A percentile compares a stretch with the other conserved stretches of the same genome.
phyloP scores from a whole-genome alignment of 2,113 vertebrate species.

The Puntigrus tetrazona region DNA sequence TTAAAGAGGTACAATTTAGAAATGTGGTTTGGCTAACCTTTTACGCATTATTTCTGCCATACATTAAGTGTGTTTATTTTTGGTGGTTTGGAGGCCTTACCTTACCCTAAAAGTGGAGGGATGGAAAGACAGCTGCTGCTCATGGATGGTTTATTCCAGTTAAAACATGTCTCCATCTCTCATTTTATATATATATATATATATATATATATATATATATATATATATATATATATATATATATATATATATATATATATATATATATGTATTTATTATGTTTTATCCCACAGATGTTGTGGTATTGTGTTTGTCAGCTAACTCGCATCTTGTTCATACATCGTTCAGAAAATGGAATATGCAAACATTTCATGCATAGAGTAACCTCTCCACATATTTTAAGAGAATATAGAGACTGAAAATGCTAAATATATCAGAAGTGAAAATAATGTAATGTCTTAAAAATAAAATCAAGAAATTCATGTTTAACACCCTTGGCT shows the following conservation, averaged over 20 bases:
- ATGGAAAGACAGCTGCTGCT: slow-evolving; percentile 45
- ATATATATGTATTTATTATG: slow-evolving; percentile 64
- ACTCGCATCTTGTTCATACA: slow-evolving; percentile 64
- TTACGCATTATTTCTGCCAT: slow-evolving; percentile 17
- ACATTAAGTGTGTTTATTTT: slow-evolving; percentile 42
- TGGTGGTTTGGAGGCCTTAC: slow-evolving; percentile 69
- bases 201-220: slow-evolving; percentile 69
- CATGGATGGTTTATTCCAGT: slow-evolving; percentile 35
- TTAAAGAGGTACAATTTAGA: slow-evolving; percentile 15
- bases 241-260: slow-evolving; percentile 66
- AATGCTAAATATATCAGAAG: slow-evolving; percentile 64
- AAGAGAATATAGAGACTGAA: slow-evolving; percentile 75
- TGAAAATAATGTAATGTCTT: slow-evolving; percentile 77
- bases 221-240: slow-evolving; percentile 64
- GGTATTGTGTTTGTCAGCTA: slow-evolving; percentile 56
- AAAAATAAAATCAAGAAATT: slow-evolving; percentile 81
- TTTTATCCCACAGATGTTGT: slow-evolving; percentile 46
- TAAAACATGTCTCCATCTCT: slow-evolving; percentile 12
- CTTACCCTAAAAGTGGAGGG: slow-evolving; percentile 44
- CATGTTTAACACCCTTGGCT: slow-evolving; percentile 17
- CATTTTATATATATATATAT: slow-evolving; percentile 67
- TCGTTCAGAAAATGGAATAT: slow-evolving; percentile 85
- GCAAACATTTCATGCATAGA: slow-evolving; percentile 85
- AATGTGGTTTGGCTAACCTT: neutral
- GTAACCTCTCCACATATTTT: slow-evolving; percentile 80